These are phyloP conservation scores for Oscheius sp. DNA, from an alignment of 2,888 invertebrate species.

Conservation along the genomic window DNA sequence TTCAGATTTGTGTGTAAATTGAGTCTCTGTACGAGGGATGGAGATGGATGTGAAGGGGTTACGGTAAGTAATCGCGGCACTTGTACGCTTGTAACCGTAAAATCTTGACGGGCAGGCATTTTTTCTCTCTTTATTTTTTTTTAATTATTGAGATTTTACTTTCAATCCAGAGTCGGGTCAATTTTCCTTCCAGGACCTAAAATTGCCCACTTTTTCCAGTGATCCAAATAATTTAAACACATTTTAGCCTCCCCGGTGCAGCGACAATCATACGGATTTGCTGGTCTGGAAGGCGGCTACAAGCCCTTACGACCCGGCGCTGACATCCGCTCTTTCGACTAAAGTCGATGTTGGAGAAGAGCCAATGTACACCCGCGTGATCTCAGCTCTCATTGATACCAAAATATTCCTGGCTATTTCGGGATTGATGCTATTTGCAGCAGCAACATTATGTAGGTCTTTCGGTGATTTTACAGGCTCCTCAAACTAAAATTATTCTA, in stretches of 20 bases:
- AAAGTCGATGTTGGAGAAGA: slow-evolving; percentile 38
- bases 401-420: slow-evolving; percentile 24
- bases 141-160: no score
- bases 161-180: neutral
- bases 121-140: no score
- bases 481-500: neutral
- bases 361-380: slow-evolving; percentile 5
- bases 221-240: no score
- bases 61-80: slow-evolving; percentile 52
- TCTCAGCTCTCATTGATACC: slow-evolving; percentile 11
- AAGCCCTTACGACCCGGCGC: slow-evolving; percentile 37
- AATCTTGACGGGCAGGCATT: no score
- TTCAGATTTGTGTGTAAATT: slow-evolving; percentile 53
- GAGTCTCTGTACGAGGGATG: slow-evolving; percentile 66
- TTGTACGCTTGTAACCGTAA: neutral
- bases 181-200: no score
- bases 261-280: slow-evolving; percentile 47
- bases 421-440: slow-evolving; percentile 13
- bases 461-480: neutral
- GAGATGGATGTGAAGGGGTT: slow-evolving; percentile 69
- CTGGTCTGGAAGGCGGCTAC: slow-evolving; percentile 40
- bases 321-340: slow-evolving; percentile 53
- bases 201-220: neutral
- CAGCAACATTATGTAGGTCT: slow-evolving; percentile 6
- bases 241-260: slow-evolving; percentile 56